Base-by-base conservation (phyloP, 2,888 invertebrate species). In the Crocallis elinguaria region DNA sequence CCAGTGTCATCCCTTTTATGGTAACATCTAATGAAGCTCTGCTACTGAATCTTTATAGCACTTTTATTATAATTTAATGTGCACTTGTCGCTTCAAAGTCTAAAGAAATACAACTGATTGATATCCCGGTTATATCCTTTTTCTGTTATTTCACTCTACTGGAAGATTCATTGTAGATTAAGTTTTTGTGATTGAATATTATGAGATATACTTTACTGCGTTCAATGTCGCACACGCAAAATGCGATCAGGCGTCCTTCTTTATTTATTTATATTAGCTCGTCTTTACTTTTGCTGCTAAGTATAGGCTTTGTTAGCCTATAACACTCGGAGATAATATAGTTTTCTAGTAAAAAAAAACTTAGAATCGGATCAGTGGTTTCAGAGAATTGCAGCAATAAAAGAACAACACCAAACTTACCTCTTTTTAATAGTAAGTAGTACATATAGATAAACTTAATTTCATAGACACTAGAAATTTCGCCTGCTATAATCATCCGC, bases 1-100 rank as follows among this genome's bases (percentile, higher is more conserved):
- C 69, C 67, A 63, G 17, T 49, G 60, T 51, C 49, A 60, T 56
- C 78, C 77, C 48, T 58, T 82, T 75, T 81, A 79, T 60, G 70
- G 79, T 43, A 39, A 44, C 62, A 63, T 68, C 68, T 74, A 72
- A 74, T 72, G 69, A 72, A 66, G 60, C 62, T 64, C 65, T 52
- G 55, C 67, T 64, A 60, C 59, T 67, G 67, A 65, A 64, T 37
- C 43, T n/a, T 41, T 49, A 48, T 41, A 41, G 39, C 17, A 23
- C 25, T 62, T 68, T 66, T 66, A 67, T 66, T 68, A 54, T 66
- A 64, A 66, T 66, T 60, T 61, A 17, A 53, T 61, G 59, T 25
- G 39, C 30, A 25, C 33, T 49, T 50, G 48, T 56, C 52, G 44
- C 48, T 46, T 33, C 36, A 43, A 48, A 43, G 36, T 23, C 25